Evolutionary conservation across 2,113 vertebrate genomes (phyloP).

Genomic region (Pterocles burchelli): DNA sequence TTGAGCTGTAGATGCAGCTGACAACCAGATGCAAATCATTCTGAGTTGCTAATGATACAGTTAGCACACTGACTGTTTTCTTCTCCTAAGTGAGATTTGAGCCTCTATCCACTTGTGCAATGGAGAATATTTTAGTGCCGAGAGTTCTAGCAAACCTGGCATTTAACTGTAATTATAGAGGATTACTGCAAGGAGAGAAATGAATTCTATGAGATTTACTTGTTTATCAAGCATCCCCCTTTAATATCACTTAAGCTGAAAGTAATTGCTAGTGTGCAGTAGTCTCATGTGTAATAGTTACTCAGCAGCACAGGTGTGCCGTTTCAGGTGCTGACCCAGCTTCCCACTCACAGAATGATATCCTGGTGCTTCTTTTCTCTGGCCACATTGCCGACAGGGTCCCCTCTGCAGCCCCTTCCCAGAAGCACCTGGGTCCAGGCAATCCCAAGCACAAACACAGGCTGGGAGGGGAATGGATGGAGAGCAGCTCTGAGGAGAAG

Average conservation of each 20-base stretch:
- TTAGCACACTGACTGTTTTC: background rate
- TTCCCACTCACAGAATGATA: background rate
- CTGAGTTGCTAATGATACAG: background rate
- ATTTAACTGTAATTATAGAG: conserved; percentile 45
- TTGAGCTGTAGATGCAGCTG: background rate
- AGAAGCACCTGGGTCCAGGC: background rate
- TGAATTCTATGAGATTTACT: background rate
- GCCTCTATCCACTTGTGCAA: background rate
- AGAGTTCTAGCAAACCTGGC: background rate
- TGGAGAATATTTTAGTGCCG: background rate
- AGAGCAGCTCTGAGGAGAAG: too few relatives aligned
- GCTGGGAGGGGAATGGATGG: too few relatives aligned
- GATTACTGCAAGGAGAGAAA: conserved; percentile 30
- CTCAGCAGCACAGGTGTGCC: background rate
- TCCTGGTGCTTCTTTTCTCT: background rate
- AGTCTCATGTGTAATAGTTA: background rate
- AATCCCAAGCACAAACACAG: too few relatives aligned
- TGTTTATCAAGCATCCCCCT: conserved; percentile 28
- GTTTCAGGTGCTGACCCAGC: background rate
- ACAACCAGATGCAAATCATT: background rate
- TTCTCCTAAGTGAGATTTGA: background rate
- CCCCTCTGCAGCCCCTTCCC: background rate
- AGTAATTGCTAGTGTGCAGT: conserved; percentile 19
- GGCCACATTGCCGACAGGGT: rapidly evolving
- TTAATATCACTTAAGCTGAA: conserved; percentile 40